phyloP scores from a whole-genome alignment of 2,113 vertebrate genomes.

The Corythoichthys intestinalis region DNA sequence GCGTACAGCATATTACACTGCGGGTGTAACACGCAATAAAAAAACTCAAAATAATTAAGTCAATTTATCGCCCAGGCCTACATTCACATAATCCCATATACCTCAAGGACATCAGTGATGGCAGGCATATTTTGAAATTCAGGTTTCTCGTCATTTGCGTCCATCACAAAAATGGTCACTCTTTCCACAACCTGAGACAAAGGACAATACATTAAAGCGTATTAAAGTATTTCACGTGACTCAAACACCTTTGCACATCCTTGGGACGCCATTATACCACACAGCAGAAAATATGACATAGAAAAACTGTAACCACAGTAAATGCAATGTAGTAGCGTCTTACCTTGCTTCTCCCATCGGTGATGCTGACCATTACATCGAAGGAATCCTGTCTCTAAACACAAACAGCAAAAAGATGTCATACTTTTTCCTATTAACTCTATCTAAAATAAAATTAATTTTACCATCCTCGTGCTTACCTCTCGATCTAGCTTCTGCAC shows the following conservation, averaged over 20 bases:
- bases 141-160: slow-evolving; percentile 91
- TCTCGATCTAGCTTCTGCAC: slow-evolving; percentile 90
- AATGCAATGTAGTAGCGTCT: neutral
- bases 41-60: no score
- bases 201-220: neutral
- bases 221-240: neutral
- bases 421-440: neutral
- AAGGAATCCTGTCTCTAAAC: slow-evolving; percentile 85
- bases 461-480: slow-evolving; percentile 56
- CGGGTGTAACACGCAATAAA: no score
- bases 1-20: no score
- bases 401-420: slow-evolving; percentile 8
- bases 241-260: neutral
- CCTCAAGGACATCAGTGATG: slow-evolving; percentile 82
- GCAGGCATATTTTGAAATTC: slow-evolving; percentile 88
- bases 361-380: slow-evolving; percentile 89
- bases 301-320: neutral
- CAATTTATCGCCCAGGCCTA: no score
- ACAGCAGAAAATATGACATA: neutral
- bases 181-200: slow-evolving; percentile 85
- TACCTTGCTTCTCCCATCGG: slow-evolving; percentile 86
- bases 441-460: neutral
- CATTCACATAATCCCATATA: slow-evolving; percentile 50
- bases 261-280: no score
- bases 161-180: slow-evolving; percentile 88